Percentiles rank a stretch among this genome's conserved stretches.
phyloP scores from a whole-genome alignment of 2,113 vertebrate species.

The Carlito syrichta region DNA sequence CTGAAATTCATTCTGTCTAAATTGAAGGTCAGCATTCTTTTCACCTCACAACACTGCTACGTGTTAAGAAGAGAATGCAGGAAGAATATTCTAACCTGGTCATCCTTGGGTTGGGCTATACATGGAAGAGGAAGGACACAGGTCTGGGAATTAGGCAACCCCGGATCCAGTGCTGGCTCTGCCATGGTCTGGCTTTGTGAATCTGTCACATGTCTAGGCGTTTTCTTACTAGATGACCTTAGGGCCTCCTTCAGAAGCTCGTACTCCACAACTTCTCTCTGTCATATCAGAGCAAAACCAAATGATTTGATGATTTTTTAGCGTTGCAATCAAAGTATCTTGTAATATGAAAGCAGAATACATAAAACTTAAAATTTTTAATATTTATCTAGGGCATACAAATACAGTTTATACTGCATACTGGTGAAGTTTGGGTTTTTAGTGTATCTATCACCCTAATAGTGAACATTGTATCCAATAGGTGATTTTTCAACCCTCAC shows the following conservation, averaged over 20 bases:
- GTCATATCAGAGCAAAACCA: not conserved
- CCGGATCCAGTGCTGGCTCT: not conserved
- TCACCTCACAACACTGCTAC: not conserved
- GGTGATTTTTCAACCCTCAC: too few species aligned
- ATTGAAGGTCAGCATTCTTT: not conserved
- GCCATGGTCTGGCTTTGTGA: not conserved
- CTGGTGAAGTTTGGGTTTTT: too few species aligned
- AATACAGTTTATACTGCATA: too few species aligned
- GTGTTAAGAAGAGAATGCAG: not conserved
- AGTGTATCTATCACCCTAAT: too few species aligned
- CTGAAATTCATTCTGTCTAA: not conserved
- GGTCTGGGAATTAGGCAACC: not conserved
- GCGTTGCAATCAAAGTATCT: not conserved
- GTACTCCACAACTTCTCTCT: not conserved
- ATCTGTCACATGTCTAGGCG: not conserved
- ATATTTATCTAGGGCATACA: too few species aligned
- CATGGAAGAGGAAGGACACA: not conserved
- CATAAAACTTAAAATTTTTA: too few species aligned
- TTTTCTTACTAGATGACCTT: not conserved
- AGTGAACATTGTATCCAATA: too few species aligned
- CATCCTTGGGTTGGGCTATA: not conserved
- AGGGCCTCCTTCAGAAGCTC: not conserved
- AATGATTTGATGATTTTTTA: not conserved
- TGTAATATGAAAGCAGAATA: not conserved
- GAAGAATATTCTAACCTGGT: not conserved